Conservation (phyloP, 2,797 vertebrate genomes). For the Myotis pilosus region DNA sequence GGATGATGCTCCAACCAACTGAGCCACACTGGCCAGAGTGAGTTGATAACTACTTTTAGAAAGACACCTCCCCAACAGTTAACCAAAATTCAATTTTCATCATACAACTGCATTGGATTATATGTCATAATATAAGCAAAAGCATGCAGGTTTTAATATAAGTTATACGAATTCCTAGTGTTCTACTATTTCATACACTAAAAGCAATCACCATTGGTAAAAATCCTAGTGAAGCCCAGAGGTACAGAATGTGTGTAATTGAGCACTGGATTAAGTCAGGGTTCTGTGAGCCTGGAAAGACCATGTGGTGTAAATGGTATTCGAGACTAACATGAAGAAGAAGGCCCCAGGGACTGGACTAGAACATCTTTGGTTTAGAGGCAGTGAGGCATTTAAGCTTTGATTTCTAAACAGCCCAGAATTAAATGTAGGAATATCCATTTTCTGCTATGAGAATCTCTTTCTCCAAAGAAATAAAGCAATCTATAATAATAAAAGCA, state of each 20-base stretch:
- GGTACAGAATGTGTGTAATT: background rate
- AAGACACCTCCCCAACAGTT: background rate
- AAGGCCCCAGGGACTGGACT: background rate
- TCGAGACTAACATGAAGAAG: background rate
- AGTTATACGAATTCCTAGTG: slow-evolving; percentile 12
- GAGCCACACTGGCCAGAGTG: background rate
- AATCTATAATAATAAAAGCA: no score
- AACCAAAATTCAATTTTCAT: slow-evolving; percentile 46
- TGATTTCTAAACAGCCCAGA: slow-evolving; percentile 42
- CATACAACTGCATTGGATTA: slow-evolving; percentile 21
- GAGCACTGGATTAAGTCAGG: background rate
- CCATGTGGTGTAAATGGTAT: background rate
- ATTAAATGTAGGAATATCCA: background rate
- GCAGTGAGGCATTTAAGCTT: background rate
- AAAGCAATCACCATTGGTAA: background rate
- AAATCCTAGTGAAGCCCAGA: background rate
- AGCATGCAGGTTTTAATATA: slow-evolving; percentile 6
- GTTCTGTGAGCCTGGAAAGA: background rate
- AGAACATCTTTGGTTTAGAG: slow-evolving; percentile 23
- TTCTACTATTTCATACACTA: background rate
- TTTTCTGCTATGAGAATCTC: slow-evolving; percentile 23
- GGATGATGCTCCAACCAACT: background rate
- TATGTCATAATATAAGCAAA: slow-evolving; percentile 29
- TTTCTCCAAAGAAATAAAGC: slow-evolving; percentile 19
- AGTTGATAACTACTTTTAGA: slow-evolving; percentile 8